A percentile compares a stretch with the other conserved stretches of the same genome.
Evolutionary conservation across 2,888 invertebrate species (phyloP).

Genomic region (Caenorhabditis sulstoni): DNA sequence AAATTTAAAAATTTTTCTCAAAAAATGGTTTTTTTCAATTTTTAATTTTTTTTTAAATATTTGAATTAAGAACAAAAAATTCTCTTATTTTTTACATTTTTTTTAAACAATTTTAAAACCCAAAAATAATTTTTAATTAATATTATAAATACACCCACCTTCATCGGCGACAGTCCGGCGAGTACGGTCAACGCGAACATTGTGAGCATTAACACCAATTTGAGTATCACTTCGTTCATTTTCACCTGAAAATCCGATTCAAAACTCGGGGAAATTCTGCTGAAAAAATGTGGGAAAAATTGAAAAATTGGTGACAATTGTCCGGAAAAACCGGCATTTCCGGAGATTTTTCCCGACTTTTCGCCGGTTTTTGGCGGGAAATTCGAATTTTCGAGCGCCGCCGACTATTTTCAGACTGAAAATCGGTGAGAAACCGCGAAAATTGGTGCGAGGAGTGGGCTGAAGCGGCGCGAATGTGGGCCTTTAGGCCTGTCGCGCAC

Average conservation of each 20-base stretch:
- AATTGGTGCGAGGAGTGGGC: not conserved
- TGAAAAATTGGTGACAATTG: not conserved
- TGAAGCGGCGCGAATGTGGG: constrained; percentile 22
- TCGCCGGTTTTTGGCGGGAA: not conserved
- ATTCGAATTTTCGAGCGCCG: constrained; percentile 1
- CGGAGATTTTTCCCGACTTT: not conserved
- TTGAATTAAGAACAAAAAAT: too few relatives aligned
- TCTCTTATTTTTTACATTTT: too few relatives aligned
- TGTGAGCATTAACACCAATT: constrained; percentile 88
- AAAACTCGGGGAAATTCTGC: constrained; percentile 8
- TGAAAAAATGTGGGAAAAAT: not conserved
- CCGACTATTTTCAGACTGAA: not conserved
- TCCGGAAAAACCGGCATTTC: not conserved
- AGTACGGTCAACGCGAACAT: constrained; percentile 87
- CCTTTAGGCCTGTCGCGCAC: constrained; percentile 42
- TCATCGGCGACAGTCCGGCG: constrained; percentile 87
- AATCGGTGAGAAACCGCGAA: not conserved
- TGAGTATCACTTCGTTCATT: constrained; percentile 81
- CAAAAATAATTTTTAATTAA: not conserved
- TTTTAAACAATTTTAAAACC: not conserved
- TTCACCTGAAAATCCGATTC: constrained; percentile 4
- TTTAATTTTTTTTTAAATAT: too few relatives aligned
- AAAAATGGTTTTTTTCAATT: too few relatives aligned
- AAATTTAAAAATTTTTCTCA: too few relatives aligned
- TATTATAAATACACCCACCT: constrained; percentile 83